phyloP scores from a whole-genome alignment of 1,140 invertebrate species.

The Holcopasites calliopsidis region DNA sequence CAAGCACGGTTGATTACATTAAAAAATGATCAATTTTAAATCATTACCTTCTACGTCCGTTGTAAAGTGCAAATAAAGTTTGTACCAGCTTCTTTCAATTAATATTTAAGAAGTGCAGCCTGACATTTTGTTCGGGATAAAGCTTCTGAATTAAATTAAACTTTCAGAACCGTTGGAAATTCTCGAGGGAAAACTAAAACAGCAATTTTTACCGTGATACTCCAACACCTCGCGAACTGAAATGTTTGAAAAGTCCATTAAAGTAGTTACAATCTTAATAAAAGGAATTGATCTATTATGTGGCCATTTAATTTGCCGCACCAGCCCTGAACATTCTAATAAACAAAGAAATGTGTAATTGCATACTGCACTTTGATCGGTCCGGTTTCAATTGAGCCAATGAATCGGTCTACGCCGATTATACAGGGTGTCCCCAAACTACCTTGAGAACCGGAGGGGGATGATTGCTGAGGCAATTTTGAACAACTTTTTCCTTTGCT shows the following conservation, averaged over 20 bases:
- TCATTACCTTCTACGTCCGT: no score
- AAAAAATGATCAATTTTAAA: no score
- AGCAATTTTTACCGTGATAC: neutral
- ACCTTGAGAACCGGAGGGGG: no score
- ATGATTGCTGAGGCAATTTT: no score
- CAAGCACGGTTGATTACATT: no score
- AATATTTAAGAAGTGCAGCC: neutral
- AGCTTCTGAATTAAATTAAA: constrained; percentile 9
- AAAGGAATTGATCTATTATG: no score
- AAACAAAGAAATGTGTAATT: constrained; percentile 25
- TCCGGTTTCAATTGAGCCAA: constrained; percentile 21
- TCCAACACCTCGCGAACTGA: neutral
- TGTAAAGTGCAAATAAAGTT: neutral
- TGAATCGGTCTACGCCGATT: constrained; percentile 10
- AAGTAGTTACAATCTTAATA: neutral
- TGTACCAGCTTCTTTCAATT: neutral
- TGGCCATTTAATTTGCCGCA: neutral
- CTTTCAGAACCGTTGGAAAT: neutral
- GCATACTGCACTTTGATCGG: neutral
- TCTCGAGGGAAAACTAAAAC: no score
- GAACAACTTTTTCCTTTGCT: no score
- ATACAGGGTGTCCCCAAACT: no score
- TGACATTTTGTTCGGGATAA: neutral
- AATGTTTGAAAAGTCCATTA: neutral
- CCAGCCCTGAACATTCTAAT: neutral